A percentile compares a stretch with the other conserved stretches of the same genome.
These are phyloP conservation scores for Acyrthosiphon pisum DNA, from an alignment of 1,140 invertebrate species.

Conservation along the genomic window DNA sequence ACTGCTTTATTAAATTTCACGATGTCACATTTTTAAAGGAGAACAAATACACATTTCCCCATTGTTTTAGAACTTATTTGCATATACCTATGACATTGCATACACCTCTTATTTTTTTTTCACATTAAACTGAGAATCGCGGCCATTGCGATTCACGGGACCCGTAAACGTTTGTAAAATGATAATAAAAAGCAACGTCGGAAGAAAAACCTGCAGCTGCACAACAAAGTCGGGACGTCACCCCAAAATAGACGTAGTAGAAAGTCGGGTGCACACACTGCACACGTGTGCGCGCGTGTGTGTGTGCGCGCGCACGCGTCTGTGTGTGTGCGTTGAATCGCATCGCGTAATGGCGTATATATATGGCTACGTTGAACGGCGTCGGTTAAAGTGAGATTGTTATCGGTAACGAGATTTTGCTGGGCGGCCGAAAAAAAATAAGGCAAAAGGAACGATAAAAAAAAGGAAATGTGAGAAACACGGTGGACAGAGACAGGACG, in stretches of 20 bases:
- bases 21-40: not conserved
- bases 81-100: not conserved
- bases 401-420: conserved; percentile 46
- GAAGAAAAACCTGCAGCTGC: not conserved
- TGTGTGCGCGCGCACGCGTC: too few relatives aligned
- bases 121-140: not conserved
- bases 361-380: not conserved
- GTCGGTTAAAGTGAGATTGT: not conserved
- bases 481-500: not conserved
- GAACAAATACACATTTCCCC: not conserved
- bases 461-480: not conserved
- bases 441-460: not conserved
- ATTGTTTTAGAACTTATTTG: too few relatives aligned
- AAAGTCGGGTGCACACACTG: not conserved
- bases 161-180: not conserved
- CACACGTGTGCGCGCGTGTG: too few relatives aligned
- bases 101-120: not conserved
- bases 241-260: not conserved
- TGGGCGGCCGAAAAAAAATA: conserved; percentile 1
- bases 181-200: not conserved
- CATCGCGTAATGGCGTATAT: not conserved
- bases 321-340: not conserved
- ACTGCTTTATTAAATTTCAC: not conserved
- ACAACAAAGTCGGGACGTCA: conserved; percentile 12
- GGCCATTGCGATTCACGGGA: not conserved